Base-by-base conservation (phyloP, 1,140 invertebrate species). In the Rhagoletis pomonella region DNA sequence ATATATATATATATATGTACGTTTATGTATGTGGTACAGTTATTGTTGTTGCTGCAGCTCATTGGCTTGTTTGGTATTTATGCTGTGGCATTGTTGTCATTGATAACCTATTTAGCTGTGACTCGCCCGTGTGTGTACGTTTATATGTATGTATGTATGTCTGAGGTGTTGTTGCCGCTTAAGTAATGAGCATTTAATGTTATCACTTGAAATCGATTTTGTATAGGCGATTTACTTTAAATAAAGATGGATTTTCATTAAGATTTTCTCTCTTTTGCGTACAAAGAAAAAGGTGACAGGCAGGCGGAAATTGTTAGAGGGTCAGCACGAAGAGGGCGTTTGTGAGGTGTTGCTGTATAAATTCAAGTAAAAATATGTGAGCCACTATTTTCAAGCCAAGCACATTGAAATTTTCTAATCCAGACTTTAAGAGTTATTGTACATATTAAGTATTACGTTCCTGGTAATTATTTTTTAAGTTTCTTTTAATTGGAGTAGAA, bases 121-220 rank as follows among this genome's bases (percentile, higher is more conserved):
- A 81, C 69, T 73, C 39, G 42, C 47, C 42, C 17, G 69, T 73
- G 42, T 44, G 12, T 44, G 14, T 6, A 47, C 29, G 3, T 9
- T 6, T 19, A 64, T 19, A 64, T 64, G 4, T 29, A n/a, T 67
- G 64, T 67, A 3, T 4, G 5, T 39, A 9, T 69, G 39, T 47
- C 0, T 81, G 50, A 47, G 47, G 47, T 10, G n/a, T 81, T 81
- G 73, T 81, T 50, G 47, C 73, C 47, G 17, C 19, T 81, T 81
- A 47, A 10, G 47, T 81, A 81, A 81, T 81, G 73, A 81, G 47
- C 73, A 81, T 81, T 81, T 81, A 81, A 81, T 81, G 73, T 55
- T 81, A 81, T 81, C 73, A 81, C 73, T 81, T 81, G 6, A 81
- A 81, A 55, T 81, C n/a, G 47, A 55, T 81, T 81, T 55, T 19